Conservation (phyloP, 2,888 invertebrate genomes). For the Muschampia plurimacula region DNA sequence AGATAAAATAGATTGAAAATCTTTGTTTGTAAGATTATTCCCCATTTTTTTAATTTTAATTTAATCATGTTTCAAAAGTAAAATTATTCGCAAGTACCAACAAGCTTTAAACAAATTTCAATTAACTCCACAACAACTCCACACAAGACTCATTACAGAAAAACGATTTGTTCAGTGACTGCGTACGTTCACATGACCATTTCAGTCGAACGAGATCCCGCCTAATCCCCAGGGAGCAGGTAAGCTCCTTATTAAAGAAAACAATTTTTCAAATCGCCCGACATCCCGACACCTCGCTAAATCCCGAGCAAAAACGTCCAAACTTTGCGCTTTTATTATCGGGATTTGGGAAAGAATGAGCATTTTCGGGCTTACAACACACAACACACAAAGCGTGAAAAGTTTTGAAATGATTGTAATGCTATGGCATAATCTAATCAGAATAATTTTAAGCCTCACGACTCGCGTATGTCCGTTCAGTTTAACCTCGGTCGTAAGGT, state of each 20-base stretch:
- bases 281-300: constrained; percentile 29
- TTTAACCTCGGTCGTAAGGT: no score
- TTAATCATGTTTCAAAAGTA: no score
- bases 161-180: background rate
- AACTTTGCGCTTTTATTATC: constrained; percentile 34
- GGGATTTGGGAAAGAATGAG: constrained; percentile 18
- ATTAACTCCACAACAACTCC: no score
- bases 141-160: background rate
- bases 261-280: constrained; percentile 35
- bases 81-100: no score
- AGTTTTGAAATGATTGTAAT: constrained; percentile 9
- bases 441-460: background rate
- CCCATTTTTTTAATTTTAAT: no score
- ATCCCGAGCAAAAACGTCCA: constrained; percentile 29
- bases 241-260: constrained; percentile 39
- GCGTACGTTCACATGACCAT: constrained; percentile 7
- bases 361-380: constrained; percentile 8
- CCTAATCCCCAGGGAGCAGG: constrained; percentile 20
- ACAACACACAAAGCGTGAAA: constrained; percentile 4
- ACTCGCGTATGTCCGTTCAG: no score
- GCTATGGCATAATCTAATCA: background rate
- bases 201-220: background rate
- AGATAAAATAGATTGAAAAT: no score
- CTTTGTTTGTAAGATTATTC: no score
- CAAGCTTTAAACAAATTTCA: no score